Conservation (phyloP, 2,888 invertebrate genomes). For the Hypselothyrea guttata region DNA sequence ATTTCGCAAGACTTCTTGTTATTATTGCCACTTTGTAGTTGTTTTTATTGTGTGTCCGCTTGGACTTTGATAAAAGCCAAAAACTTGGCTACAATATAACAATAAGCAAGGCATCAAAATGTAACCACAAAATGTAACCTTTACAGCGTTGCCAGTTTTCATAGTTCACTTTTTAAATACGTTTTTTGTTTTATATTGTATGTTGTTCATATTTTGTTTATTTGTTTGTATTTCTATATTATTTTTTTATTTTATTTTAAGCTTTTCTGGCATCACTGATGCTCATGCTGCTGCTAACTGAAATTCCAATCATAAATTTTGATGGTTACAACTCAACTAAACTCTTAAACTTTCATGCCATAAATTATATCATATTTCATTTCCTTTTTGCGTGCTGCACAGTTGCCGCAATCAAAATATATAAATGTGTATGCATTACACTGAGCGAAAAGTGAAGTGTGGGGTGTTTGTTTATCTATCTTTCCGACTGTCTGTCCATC, state of each 20-base stretch:
- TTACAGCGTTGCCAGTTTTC: too few species aligned
- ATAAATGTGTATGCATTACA: slow-evolving; percentile 5
- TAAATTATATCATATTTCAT: slow-evolving; percentile 74
- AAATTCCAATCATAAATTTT: slow-evolving; percentile 36
- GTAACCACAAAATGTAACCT: slow-evolving; percentile 10
- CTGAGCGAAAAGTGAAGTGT: slow-evolving; percentile 13
- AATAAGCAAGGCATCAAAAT: slow-evolving; percentile 49
- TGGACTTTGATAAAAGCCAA: slow-evolving; percentile 36
- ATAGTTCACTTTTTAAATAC: too few species aligned
- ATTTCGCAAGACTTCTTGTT: not conserved
- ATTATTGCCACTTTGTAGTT: slow-evolving; percentile 2
- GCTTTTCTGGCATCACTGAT: too few species aligned
- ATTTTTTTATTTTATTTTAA: too few species aligned
- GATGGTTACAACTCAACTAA: slow-evolving; percentile 14
- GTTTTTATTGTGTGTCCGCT: slow-evolving; percentile 9
- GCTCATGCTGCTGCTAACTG: slow-evolving; percentile 3
- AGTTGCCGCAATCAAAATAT: slow-evolving; percentile 28
- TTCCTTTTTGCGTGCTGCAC: slow-evolving; percentile 56
- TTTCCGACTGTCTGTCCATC: not conserved
- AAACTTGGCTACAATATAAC: slow-evolving; percentile 37
- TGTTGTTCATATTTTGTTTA: too few species aligned
- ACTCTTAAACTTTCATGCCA: slow-evolving; percentile 29
- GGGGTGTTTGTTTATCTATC: not conserved
- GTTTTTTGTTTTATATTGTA: too few species aligned
- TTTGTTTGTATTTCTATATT: too few species aligned